Base-by-base conservation (phyloP, 2,113 vertebrate species). In the Gasterosteus nipponicus region DNA sequence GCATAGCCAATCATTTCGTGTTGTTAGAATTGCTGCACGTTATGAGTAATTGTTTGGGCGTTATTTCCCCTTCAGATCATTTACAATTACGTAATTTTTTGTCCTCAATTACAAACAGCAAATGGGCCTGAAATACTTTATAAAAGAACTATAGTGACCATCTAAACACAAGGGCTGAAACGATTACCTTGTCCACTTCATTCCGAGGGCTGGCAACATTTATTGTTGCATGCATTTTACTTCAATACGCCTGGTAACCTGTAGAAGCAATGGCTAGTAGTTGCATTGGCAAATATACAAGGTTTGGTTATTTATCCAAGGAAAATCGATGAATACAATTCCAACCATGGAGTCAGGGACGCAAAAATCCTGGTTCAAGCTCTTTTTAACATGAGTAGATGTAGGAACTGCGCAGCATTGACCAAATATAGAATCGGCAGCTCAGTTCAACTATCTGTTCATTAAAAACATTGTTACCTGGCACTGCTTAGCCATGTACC, bases 221-320 rank as follows among this genome's bases (percentile, higher is more conserved):
- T 65, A 57, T 33, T 59, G 31, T 58, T 41, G 68, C 35, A 60
- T 66, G 42, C n/a, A 4, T 38, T 60, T 63, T 42, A 35, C 47
- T 62, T 56, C 49, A 44, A 69, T n/a, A 12, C 35, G 33, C 61
- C 19, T 46, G 42, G 42, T 72, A 22, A 57, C 58, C 58, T 80
- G 71, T 39, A 47, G 49, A 54, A 63, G 31, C 49, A 74, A 68
- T 22, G 19, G 22, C 18, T 16, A 16, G 63, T 26, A 14, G 49
- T 19, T 47, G 39, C 2, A 26, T 19, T 63, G 58, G 49, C 63
- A 49, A 14, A 49, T 5, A 19, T 41, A 29, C 73, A 39, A 29
- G 16, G 12, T 58, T 26, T 44, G 11, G 16, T 68, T 49, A 47
- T 67, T 59, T 31, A 39, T 69, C 56, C 8, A 61, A 7, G 18